Evolutionary conservation across 1,140 invertebrate genomes (phyloP), one percentile per base, ranked within the genome.

Genomic region (Solenopsis fugax): DNA sequence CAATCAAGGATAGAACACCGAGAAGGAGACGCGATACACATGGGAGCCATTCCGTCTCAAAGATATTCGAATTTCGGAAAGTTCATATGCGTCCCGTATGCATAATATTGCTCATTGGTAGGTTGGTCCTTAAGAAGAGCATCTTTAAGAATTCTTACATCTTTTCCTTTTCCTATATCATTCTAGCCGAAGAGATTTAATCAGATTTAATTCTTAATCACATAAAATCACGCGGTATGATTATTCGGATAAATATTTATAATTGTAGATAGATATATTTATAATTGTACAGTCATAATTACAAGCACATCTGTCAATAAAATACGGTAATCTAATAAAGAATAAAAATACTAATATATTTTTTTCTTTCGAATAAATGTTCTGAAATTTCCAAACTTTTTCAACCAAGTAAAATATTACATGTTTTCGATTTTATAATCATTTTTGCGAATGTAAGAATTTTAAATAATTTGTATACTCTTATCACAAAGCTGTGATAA

Each of bases 11-110:
- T 72, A 48, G 69, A 84, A 62, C 16, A 65, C 56, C 29, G 21
- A n/a, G 21, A 84, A 60, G 62, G 80, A 84, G 69, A 75, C 80
- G 73, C 54, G 54, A 10, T 21, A 84, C 80, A 84, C 80, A 24
- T 37, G 80, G 69, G 80, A 84, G 69, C 69, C 7, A 62, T 84
- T 75, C 41, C 13, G n/a, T 58, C 21, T 60, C 24, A 41, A 75
- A 84, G 80, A 84, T 84, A 84, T 84, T 75, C 54, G 80, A 73
- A 82, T 73, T 82, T 82, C 69, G 54, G 54, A 75, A 75, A 84
- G 69, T 84, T 84, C 69, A 60, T 60, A 73, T 60, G 41, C 80
- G 80, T 84, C 80, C 80, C 41, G 69, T 84, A 84, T 84, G 80
- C 56, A 84, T 84, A 84, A 84, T 84, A 84, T 41, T 45, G 54